These are phyloP conservation scores for Anthopleura sola DNA, from an alignment of 64 coral and sea anemone species.

Conservation along the genomic window DNA sequence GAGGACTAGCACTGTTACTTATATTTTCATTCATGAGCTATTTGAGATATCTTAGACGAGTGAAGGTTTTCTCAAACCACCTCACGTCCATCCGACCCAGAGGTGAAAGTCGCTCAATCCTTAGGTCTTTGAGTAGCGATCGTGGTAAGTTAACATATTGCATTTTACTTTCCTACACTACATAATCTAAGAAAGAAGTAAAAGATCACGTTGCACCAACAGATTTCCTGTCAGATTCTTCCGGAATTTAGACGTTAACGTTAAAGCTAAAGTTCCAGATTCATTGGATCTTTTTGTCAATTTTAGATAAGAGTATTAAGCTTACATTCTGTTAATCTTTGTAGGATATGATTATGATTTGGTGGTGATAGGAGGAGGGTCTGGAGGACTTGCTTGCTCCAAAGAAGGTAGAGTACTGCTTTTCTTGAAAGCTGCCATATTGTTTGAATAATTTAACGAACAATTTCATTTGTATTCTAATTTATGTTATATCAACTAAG, in stretches of 20 bases:
- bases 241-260: too few species aligned
- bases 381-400: constrained; percentile 90
- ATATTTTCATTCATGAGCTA: neutral
- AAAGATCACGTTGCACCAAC: too few species aligned
- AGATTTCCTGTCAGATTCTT: too few species aligned
- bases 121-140: neutral
- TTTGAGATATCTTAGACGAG: neutral
- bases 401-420: constrained; percentile 69
- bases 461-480: too few species aligned
- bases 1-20: neutral
- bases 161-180: neutral
- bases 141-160: neutral
- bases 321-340: neutral
- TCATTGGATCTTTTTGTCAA: too few species aligned
- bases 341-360: constrained; percentile 83
- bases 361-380: constrained; percentile 94
- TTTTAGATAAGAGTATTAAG: too few species aligned
- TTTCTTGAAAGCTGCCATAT: too few species aligned
- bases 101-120: neutral
- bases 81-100: neutral
- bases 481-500: too few species aligned
- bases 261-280: too few species aligned
- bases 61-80: neutral
- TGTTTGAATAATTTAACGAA: too few species aligned
- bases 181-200: neutral